Evolutionary conservation across 2,797 vertebrate species (phyloP), one percentile per base, ranked within the genome.

Genomic region (Borostomias antarcticus): DNA sequence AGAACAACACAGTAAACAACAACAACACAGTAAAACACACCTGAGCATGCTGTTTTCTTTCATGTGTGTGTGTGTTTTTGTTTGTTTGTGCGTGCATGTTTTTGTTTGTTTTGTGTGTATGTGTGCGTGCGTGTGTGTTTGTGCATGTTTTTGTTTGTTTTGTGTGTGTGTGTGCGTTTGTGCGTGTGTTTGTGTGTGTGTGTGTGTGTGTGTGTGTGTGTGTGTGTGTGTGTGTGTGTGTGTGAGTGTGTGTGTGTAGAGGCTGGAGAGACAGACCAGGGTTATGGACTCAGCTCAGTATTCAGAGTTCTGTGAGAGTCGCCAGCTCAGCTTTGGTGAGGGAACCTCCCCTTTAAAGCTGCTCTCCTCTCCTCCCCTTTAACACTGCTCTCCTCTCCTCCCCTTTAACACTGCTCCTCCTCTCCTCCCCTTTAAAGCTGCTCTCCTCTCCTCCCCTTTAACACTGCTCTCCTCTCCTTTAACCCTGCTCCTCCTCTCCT

Each of bases 321-420:
- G 97, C 8, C 97, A 99, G 43, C 82, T 98, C 84, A 97, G 96
- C 86, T 99, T 99, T 73, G 96, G 97, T 99, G 81, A 94, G 94
- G 17, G 78, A 80, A n/a, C n/a, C n/a, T n/a, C n/a, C 75, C 48
- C 23, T 4, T 51, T 21, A 9, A 25, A 51, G 17, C 50, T 11
- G 9, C 10, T 11, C 19, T 9, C n/a, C 40, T 43, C 15, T n/a
- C 40, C 40, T n/a, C 40, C n/a, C 40, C 15, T 45, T 17, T 45
- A 6, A 45, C n/a, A 13, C 2, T 17, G 13, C 40, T 17, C 13
- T 17, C 40, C 40, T 43, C 5, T 43, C 40, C 33, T 4, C 6
- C 33, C 11, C 33, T 6, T 10, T 35, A n/a, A n/a, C n/a, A n/a
- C n/a, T n/a, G n/a, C n/a, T n/a, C n/a, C n/a, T n/a, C n/a, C n/a